Base-by-base conservation (phyloP, 92 coral and sea anemone species). In the Bergia sp. region DNA sequence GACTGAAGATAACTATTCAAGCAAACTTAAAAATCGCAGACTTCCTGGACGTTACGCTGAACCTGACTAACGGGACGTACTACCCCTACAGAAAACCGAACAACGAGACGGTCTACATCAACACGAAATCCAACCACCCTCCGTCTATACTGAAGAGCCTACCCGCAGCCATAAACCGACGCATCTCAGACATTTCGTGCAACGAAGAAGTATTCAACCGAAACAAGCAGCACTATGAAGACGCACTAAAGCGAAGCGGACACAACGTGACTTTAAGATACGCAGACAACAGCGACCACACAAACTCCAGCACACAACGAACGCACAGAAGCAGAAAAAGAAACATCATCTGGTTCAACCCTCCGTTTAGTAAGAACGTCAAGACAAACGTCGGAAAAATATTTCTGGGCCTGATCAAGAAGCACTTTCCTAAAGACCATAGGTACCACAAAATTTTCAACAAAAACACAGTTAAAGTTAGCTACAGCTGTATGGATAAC, bases 11-110 rank as follows among this genome's bases (percentile, higher is more conserved):
- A 4, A 39, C 92, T 44, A 85, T 85, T 18, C 69, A 71, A 78
- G 36, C 89, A 8, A 90, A 90, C 81, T 79, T 90, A 21, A 85
- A 85, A 75, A 83, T 58, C 1, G 81, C 37, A 1, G 81, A 89
- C 73, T 90, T 39, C 64, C 82, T 90, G 29, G 29, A 29, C 29
- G 29, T 29, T 29, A 29, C 29, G 29, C 29, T 29, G 29, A 29
- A 29, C 29, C 13, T 89, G 86, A 3, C 29, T 29, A 29, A 29
- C 29, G 29, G 29, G 29, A 29, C 29, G 29, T 29, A 29, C 29
- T 29, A 29, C 29, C 29, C 29, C 29, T 29, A 29, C 29, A 29
- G 29, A 29, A 29, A 29, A 29, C 29, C 29, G 29, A 80, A 90
- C 81, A 44, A 89, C 88, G 76, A 43, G n/a, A 53, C 88, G 43